Conservation (phyloP, 2,797 vertebrate genomes). For the Gadopsis bispinosus region DNA sequence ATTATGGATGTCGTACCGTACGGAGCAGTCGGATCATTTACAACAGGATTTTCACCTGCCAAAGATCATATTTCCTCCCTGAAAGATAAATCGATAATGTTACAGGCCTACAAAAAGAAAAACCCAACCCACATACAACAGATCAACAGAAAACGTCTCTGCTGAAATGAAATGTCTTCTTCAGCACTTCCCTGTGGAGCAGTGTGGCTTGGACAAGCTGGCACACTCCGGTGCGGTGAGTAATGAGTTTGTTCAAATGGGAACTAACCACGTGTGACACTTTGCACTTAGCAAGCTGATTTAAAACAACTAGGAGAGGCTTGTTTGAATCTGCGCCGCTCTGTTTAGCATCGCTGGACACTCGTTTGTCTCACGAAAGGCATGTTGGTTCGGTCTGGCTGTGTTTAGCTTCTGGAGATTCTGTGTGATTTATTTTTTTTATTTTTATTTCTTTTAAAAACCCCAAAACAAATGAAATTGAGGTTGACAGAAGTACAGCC, state of each 20-base stretch:
- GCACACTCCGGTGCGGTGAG: background rate
- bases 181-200: slow-evolving; percentile 17
- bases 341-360: slow-evolving; percentile 19
- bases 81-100: slow-evolving; percentile 19
- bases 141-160: background rate
- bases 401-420: background rate
- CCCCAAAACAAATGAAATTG: background rate
- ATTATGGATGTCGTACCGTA: background rate
- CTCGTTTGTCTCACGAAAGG: slow-evolving; percentile 19
- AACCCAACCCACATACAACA: background rate
- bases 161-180: slow-evolving; percentile 3
- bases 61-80: slow-evolving; percentile 29
- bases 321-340: slow-evolving; percentile 24
- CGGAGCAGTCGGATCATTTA: slow-evolving; percentile 33
- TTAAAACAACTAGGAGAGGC: slow-evolving; percentile 8
- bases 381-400: background rate
- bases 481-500: background rate
- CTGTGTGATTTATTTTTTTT: background rate
- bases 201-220: slow-evolving; percentile 2
- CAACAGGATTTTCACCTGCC: background rate
- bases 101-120: slow-evolving; percentile 1
- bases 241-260: slow-evolving; percentile 25
- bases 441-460: too few relatives aligned
- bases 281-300: slow-evolving; percentile 18
- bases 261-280: slow-evolving; percentile 35